Percentiles rank a stretch among this genome's conserved stretches.
Conservation (phyloP, 2,113 vertebrate species). For the Todiramphus chloris region DNA sequence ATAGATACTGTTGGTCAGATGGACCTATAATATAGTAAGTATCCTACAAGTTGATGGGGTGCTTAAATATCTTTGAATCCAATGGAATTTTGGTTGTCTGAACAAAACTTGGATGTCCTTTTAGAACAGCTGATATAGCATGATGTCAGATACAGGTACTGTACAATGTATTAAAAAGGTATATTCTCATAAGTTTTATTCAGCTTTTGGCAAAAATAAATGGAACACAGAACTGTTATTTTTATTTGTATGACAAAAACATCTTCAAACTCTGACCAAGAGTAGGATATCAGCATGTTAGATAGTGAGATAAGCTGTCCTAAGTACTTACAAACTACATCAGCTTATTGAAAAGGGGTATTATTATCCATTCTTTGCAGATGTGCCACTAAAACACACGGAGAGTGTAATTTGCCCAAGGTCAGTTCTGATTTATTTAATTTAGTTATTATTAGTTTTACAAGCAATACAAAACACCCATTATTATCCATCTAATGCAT, state of each 20-base stretch:
- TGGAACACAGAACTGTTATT: background rate
- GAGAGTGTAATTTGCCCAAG: background rate
- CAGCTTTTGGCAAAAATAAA: background rate
- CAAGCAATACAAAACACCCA: background rate
- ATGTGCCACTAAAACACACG: background rate
- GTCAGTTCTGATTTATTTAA: background rate
- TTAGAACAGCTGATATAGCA: background rate
- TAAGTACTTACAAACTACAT: background rate
- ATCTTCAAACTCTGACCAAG: background rate
- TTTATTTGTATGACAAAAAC: background rate
- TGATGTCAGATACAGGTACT: background rate
- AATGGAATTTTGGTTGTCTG: background rate
- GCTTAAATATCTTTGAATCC: background rate
- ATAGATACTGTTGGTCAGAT: background rate
- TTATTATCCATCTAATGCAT: background rate
- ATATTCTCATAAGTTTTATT: background rate
- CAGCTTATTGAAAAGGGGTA: background rate
- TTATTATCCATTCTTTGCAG: background rate
- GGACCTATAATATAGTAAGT: background rate
- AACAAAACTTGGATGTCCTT: background rate
- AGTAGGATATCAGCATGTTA: background rate
- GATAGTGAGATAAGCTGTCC: background rate
- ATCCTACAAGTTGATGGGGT: background rate
- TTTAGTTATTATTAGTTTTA: background rate
- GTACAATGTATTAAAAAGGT: background rate